Conservation (phyloP, 1,140 invertebrate genomes). For the Drosophila burlai region DNA sequence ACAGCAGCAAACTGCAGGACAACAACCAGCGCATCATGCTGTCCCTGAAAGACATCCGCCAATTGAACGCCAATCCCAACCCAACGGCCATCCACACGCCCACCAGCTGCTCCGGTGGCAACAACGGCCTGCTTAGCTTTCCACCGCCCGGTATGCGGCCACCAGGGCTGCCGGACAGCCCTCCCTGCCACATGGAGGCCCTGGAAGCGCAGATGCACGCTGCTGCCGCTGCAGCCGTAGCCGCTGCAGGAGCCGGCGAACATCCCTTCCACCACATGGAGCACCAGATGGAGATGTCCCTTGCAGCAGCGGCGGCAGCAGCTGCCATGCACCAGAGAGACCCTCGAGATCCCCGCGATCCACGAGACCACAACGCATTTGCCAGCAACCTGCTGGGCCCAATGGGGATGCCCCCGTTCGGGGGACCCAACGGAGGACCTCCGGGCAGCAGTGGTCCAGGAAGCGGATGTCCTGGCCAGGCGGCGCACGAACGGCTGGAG, state of each 20-base stretch:
- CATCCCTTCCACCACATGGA: constrained; percentile 84
- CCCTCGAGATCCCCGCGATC: constrained; percentile 59
- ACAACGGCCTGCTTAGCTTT: constrained; percentile 63
- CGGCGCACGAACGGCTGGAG: constrained; percentile 86
- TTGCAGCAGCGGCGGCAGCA: constrained; percentile 80
- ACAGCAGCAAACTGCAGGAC: constrained; percentile 80
- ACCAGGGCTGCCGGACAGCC: constrained; percentile 64
- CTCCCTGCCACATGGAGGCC: constrained; percentile 79
- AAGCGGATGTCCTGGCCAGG: constrained; percentile 64
- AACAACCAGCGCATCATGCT: constrained; percentile 84
- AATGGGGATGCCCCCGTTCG: constrained; percentile 85
- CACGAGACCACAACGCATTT: constrained; percentile 82
- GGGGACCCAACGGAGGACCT: constrained; percentile 49
- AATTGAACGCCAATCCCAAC: constrained; percentile 78
- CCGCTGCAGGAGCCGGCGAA: constrained; percentile 65
- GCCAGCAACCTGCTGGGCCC: constrained; percentile 85
- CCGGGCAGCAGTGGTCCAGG: constrained; percentile 28
- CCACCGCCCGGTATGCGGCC: constrained; percentile 65
- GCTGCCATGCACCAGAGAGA: constrained; percentile 71
- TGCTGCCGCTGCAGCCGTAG: constrained; percentile 73
- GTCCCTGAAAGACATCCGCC: constrained; percentile 81
- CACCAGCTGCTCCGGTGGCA: constrained; percentile 44
- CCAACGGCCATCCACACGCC: constrained; percentile 71
- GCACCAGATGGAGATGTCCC: constrained; percentile 84
- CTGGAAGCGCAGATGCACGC: constrained; percentile 83